Base-by-base conservation (phyloP, 1,140 invertebrate species). In the Gonioctena quinquepunctata region DNA sequence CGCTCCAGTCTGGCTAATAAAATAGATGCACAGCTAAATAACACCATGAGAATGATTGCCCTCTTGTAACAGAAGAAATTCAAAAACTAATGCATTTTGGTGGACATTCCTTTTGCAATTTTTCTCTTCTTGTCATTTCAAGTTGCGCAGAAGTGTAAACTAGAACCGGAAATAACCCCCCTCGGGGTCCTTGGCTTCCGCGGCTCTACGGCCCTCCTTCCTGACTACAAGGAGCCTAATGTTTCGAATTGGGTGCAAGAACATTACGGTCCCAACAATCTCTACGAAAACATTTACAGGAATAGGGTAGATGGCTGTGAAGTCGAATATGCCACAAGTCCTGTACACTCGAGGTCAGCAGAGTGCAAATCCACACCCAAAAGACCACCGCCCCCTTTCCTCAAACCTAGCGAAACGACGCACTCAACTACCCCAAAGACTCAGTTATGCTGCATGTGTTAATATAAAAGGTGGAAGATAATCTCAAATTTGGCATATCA, bases 211-310 rank as follows among this genome's bases (percentile, higher is more conserved):
- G 82, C 86, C 0, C 82, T 89, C 3, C 83, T 89, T 1, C 87
- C 90, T 0, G 89, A 92, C 68, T 93, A 93, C 76, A 88, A 92
- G 8, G 93, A 94, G 78, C 92, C 92, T 7, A 92, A 92, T 71
- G 93, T 95, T 0, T 93, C 91, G 2, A 94, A 94, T 77, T 96
- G 94, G 94, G 92, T 95, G n/a, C 90, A 92, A 72, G 93, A 95
- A 77, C 94, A 95, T 76, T 95, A 95, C 75, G 93, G 93, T 0
- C 80, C 82, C 3, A 85, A 88, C 68, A 89, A 89, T 73, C 70
- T 89, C 1, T 89, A 89, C 69, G 88, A 89, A 68, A 89, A 89
- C 67, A 85, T 89, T 0, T 89, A 88, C 69, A 77, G 84, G 33
- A 83, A 83, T 57, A 86, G 82, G 69, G 79, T 81, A 0, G 71